These are phyloP conservation scores for Corythornis leucogaster DNA, from an alignment of 2,797 vertebrate species.

Conservation along the genomic window DNA sequence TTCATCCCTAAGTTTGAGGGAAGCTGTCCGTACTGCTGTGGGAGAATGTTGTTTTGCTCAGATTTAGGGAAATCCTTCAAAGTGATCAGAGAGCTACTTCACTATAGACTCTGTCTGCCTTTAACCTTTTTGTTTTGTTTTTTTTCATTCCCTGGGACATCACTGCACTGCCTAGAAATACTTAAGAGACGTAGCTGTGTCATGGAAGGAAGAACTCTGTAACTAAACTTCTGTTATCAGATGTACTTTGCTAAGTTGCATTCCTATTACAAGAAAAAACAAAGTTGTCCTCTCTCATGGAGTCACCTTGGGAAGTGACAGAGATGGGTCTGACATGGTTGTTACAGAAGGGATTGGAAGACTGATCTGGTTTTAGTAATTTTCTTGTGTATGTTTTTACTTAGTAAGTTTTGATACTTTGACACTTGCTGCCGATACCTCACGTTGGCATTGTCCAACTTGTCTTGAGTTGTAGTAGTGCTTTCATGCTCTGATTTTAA, in stretches of 20 bases:
- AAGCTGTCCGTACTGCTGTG: too few species aligned
- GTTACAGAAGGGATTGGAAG: not conserved
- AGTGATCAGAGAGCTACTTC: too few species aligned
- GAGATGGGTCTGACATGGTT: not conserved
- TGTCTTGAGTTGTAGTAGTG: not conserved
- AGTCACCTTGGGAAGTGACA: not conserved
- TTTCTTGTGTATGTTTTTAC: not conserved
- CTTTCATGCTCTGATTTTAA: not conserved
- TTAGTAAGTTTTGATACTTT: not conserved
- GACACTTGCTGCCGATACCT: not conserved
- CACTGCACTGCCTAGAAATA: not conserved
- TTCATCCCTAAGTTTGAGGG: too few species aligned
- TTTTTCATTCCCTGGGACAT: not conserved
- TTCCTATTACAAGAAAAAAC: not conserved
- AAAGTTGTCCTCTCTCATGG: not conserved
- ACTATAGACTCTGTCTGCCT: too few species aligned
- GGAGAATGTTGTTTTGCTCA: too few species aligned
- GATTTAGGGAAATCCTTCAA: too few species aligned
- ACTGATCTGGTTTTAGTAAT: not conserved
- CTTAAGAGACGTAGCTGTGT: not conserved
- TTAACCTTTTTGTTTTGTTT: too few species aligned
- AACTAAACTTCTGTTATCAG: not conserved
- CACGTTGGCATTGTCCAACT: not conserved
- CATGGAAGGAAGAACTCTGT: not conserved
- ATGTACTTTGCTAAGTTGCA: not conserved